These are phyloP conservation scores for Ryuthela nishihirai DNA, from an alignment of 2,888 invertebrate species.

Conservation along the genomic window DNA sequence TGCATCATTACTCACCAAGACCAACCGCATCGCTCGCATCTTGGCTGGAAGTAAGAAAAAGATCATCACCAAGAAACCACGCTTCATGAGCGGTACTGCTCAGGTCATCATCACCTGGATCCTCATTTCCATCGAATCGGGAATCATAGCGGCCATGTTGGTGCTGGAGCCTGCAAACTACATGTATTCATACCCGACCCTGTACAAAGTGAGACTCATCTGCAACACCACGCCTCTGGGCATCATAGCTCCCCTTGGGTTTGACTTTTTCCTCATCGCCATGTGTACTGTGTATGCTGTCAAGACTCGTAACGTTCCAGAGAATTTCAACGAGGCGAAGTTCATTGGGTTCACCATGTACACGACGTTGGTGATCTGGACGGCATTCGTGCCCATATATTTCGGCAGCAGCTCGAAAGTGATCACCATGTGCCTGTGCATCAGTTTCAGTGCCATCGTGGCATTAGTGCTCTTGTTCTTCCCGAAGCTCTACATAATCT, in stretches of 20 bases:
- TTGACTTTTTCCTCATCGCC: conserved; percentile 66
- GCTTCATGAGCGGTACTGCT: conserved; percentile 87
- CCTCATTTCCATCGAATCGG: conserved; percentile 81
- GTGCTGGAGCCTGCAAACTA: conserved; percentile 60
- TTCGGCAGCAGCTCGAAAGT: conserved; percentile 68
- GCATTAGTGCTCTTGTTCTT: conserved; percentile 69
- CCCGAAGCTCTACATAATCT: conserved; percentile 71
- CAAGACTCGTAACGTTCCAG: conserved; percentile 92
- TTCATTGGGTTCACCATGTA: conserved; percentile 96
- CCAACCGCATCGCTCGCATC: conserved; percentile 91
- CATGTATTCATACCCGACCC: conserved; percentile 55
- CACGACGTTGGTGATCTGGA: conserved; percentile 96
- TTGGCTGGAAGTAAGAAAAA: conserved; percentile 95
- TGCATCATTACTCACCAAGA: conserved; percentile 93
- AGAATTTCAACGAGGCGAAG: conserved; percentile 87
- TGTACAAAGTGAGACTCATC: conserved; percentile 59
- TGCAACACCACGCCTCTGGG: conserved; percentile 61
- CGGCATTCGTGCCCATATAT: conserved; percentile 95
- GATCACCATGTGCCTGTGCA: conserved; percentile 63
- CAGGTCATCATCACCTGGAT: conserved; percentile 80
- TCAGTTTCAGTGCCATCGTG: conserved; percentile 68
- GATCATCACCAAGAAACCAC: conserved; percentile 80
- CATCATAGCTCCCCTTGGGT: conserved; percentile 73
- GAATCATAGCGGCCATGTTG: conserved; percentile 61
- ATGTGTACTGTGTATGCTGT: conserved; percentile 94